These are phyloP conservation scores for Belgica antarctica DNA, from an alignment of 2,888 invertebrate species.

Conservation along the genomic window DNA sequence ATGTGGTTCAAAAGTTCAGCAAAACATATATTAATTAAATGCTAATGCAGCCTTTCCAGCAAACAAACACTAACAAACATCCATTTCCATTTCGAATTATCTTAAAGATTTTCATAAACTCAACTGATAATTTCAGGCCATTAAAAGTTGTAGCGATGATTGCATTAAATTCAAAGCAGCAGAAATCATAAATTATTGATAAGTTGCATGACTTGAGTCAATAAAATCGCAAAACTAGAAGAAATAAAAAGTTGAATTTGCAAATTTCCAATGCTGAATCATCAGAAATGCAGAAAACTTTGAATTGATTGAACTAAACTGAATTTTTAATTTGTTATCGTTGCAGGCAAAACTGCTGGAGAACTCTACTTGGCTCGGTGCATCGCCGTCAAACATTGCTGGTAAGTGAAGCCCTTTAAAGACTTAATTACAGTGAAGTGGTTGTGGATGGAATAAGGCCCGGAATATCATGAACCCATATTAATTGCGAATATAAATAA, in stretches of 20 bases:
- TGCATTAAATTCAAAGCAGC: slow-evolving; percentile 1
- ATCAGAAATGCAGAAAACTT: slow-evolving; percentile 7
- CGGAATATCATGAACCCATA: too few species aligned
- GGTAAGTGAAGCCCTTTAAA: slow-evolving; percentile 78
- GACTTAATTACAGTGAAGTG: too few species aligned
- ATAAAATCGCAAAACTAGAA: slow-evolving; percentile 15
- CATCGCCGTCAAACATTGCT: slow-evolving; percentile 84
- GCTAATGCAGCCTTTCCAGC: neutral
- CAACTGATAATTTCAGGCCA: slow-evolving; percentile 6
- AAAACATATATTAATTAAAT: slow-evolving; percentile 5
- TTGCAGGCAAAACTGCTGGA: slow-evolving; percentile 89
- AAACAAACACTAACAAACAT: neutral
- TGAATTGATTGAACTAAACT: neutral
- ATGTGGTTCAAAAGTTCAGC: neutral
- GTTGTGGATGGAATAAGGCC: too few species aligned
- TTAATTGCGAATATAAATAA: neutral
- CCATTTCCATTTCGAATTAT: neutral
- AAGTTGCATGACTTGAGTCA: neutral
- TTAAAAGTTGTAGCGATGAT: neutral
- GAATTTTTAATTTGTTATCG: slow-evolving; percentile 52
- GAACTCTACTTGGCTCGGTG: slow-evolving; percentile 88
- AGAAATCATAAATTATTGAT: slow-evolving; percentile 7
- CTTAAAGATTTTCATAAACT: neutral
- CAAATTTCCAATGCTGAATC: neutral
- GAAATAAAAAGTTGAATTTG: slow-evolving; percentile 13